phyloP scores from a whole-genome alignment of 2,888 invertebrate genomes.

The Acleris holmiana region DNA sequence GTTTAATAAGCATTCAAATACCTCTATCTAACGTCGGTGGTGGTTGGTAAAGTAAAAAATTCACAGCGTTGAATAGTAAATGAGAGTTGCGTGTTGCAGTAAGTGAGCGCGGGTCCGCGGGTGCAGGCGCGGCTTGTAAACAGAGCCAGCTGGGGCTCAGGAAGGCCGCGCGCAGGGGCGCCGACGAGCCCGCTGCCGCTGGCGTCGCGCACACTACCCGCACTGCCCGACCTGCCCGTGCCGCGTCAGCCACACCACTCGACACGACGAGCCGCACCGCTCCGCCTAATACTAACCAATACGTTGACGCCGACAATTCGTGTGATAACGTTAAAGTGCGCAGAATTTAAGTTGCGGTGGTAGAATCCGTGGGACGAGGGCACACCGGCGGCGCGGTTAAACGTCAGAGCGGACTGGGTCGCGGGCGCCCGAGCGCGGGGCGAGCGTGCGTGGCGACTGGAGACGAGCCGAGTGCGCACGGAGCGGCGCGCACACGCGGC shows the following conservation, averaged over 20 bases:
- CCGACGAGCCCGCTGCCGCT: slow-evolving; percentile 49
- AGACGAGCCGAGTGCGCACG: slow-evolving; percentile 66
- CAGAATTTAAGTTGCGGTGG: slow-evolving; percentile 64
- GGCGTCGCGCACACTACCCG: slow-evolving; percentile 40
- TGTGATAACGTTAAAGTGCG: slow-evolving; percentile 60
- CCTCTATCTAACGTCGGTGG: slow-evolving; percentile 67
- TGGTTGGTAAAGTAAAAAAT: slow-evolving; percentile 77
- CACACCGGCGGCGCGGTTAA: slow-evolving; percentile 77
- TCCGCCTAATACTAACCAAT: slow-evolving; percentile 47
- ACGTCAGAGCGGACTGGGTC: slow-evolving; percentile 82
- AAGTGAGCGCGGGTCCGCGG: slow-evolving; percentile 55
- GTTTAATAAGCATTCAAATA: slow-evolving; percentile 76
- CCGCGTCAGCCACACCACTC: slow-evolving; percentile 32
- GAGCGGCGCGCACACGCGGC: slow-evolving; percentile 64
- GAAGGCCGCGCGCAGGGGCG: slow-evolving; percentile 48
- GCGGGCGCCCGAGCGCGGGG: slow-evolving; percentile 55
- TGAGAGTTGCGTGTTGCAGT: slow-evolving; percentile 75
- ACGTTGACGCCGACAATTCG: slow-evolving; percentile 46
- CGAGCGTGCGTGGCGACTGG: slow-evolving; percentile 73
- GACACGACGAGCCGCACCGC: slow-evolving; percentile 41
- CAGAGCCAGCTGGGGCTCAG: slow-evolving; percentile 72
- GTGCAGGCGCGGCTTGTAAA: slow-evolving; percentile 76
- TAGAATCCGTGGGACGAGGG: slow-evolving; percentile 59
- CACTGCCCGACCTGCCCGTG: slow-evolving; percentile 41
- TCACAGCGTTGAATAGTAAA: slow-evolving; percentile 80